Evolutionary conservation across 2,797 vertebrate genomes (phyloP).

Genomic region (Geotrypetes seraphini): DNA sequence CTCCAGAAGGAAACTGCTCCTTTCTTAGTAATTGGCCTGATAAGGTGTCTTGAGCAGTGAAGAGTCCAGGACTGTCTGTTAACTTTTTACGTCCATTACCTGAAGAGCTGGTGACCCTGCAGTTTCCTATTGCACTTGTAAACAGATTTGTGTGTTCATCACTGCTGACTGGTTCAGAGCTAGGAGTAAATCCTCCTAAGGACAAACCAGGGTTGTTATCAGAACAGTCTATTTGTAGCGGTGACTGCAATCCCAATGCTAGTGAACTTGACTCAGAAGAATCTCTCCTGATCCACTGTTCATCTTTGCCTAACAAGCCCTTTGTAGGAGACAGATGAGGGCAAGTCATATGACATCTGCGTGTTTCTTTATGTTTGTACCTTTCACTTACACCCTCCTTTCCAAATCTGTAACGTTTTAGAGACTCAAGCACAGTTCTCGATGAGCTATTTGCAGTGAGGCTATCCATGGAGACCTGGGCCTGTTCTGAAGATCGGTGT

Average conservation of each 20-base stretch:
- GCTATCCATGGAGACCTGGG: conserved; percentile 48
- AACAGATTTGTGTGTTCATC: conserved; percentile 84
- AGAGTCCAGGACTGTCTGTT: conserved; percentile 50
- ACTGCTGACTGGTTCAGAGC: conserved; percentile 43
- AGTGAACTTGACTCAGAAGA: conserved; percentile 37
- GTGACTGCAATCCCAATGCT: conserved; percentile 52
- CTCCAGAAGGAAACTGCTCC: conserved; percentile 58
- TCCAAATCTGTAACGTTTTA: conserved; percentile 84
- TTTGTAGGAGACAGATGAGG: conserved; percentile 65
- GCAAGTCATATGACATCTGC: conserved; percentile 61
- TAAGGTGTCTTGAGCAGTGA: conserved; percentile 50
- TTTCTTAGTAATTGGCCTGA: conserved; percentile 56
- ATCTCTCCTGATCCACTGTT: conserved; percentile 60
- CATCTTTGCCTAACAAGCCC: conserved; percentile 53
- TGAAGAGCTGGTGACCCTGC: conserved; percentile 42
- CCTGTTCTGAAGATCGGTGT: conserved; percentile 59
- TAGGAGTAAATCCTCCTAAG: conserved; percentile 55
- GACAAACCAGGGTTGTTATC: conserved; percentile 45
- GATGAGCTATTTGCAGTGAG: conserved; percentile 42
- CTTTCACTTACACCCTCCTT: conserved; percentile 70
- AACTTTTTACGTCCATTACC: conserved; percentile 55
- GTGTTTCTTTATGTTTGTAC: conserved; percentile 82
- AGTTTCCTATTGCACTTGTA: conserved; percentile 74
- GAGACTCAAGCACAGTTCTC: conserved; percentile 66
- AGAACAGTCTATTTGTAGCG: conserved; percentile 58